phyloP scores from a whole-genome alignment of 2,888 invertebrate species.

The Thecophora atra region DNA sequence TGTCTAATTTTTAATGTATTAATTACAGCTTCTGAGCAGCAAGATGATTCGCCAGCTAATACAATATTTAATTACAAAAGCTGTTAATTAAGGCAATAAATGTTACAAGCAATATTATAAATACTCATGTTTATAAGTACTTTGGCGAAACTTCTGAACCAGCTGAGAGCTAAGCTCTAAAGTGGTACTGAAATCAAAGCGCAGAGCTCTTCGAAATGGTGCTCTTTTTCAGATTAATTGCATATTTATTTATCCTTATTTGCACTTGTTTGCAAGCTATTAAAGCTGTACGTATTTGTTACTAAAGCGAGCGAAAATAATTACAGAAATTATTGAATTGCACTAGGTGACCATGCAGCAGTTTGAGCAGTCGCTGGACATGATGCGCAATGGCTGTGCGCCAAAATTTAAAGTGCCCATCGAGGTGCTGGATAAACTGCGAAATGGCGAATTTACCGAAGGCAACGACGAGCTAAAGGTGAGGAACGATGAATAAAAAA shows the following conservation, averaged over 20 bases:
- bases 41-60: constrained; percentile 7
- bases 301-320: neutral
- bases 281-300: neutral
- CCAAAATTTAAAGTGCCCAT: constrained; percentile 57
- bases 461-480: constrained; percentile 57
- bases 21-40: constrained; percentile 15
- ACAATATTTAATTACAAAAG: constrained; percentile 6
- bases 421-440: constrained; percentile 55
- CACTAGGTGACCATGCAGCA: constrained; percentile 60
- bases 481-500: constrained; percentile 5
- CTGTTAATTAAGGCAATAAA: constrained; percentile 1
- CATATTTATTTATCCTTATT: neutral
- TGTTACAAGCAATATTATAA: constrained; percentile 1
- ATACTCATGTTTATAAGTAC: neutral
- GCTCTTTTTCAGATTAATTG: neutral
- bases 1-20: neutral
- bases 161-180: neutral
- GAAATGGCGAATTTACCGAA: constrained; percentile 56
- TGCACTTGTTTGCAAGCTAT: neutral
- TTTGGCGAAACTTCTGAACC: constrained; percentile 4
- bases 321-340: neutral
- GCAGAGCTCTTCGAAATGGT: neutral
- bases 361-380: constrained; percentile 59
- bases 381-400: constrained; percentile 61
- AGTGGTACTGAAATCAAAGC: neutral